Evolutionary conservation across 2,888 invertebrate species (phyloP).

Genomic region (Gnatocerus cornutus): DNA sequence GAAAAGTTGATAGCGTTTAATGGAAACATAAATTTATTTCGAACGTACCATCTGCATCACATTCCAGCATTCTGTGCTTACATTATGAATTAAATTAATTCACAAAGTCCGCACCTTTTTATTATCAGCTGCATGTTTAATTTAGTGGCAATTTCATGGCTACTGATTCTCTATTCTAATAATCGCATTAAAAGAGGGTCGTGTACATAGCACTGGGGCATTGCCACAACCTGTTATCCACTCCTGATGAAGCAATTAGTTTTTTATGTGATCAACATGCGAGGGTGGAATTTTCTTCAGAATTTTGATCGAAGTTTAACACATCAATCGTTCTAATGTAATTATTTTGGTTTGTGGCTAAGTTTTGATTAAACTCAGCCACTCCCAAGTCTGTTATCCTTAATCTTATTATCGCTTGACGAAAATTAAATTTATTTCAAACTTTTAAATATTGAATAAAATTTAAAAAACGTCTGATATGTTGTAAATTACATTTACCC

Average conservation of each 20-base stretch:
- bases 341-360: constrained; percentile 38
- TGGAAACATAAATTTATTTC: constrained; percentile 37
- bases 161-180: constrained; percentile 27
- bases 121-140: constrained; percentile 39
- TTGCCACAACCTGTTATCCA: background rate
- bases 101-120: constrained; percentile 41
- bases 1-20: constrained; percentile 43
- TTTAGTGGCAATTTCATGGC: constrained; percentile 42
- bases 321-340: constrained; percentile 41
- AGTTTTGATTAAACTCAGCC: constrained; percentile 43
- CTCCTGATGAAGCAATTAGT: constrained; percentile 13
- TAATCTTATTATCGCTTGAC: constrained; percentile 38
- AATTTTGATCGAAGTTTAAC: constrained; percentile 21
- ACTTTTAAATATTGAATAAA: constrained; percentile 25
- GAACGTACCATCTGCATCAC: constrained; percentile 37
- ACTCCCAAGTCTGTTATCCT: constrained; percentile 32
- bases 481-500: constrained; percentile 12
- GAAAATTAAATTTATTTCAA: constrained; percentile 33
- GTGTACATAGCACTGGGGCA: constrained; percentile 20
- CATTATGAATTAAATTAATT: constrained; percentile 36
- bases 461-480: constrained; percentile 9
- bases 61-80: constrained; percentile 27
- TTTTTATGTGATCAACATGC: background rate
- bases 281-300: background rate
- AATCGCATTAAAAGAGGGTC: constrained; percentile 30